Percentiles rank a stretch among this genome's conserved stretches.
Evolutionary conservation across 1,140 invertebrate species (phyloP).

Genomic region (Scaptomyza graminum): DNA sequence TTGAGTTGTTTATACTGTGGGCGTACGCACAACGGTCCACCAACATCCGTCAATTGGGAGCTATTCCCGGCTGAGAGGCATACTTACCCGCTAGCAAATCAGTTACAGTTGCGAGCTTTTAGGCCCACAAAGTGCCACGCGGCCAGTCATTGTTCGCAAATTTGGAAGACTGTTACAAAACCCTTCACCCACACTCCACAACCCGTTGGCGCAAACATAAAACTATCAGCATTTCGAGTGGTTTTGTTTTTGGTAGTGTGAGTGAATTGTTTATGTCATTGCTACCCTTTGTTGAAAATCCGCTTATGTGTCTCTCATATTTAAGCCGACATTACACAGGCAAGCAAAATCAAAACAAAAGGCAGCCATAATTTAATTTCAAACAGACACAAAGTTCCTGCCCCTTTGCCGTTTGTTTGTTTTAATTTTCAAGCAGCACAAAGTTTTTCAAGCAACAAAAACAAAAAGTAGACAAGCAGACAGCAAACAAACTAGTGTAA

Average conservation of each 20-base stretch:
- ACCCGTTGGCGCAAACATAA: slow-evolving; percentile 58
- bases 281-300: slow-evolving; percentile 66
- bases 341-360: slow-evolving; percentile 63
- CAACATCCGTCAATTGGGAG: slow-evolving; percentile 36
- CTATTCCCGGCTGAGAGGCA: slow-evolving; percentile 19
- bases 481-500: slow-evolving; percentile 70
- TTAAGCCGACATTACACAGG: slow-evolving; percentile 67
- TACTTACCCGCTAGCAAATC: slow-evolving; percentile 66
- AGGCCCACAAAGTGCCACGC: slow-evolving; percentile 63
- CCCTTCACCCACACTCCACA: slow-evolving; percentile 1
- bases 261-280: slow-evolving; percentile 61
- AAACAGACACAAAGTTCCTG: slow-evolving; percentile 4
- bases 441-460: slow-evolving; percentile 22
- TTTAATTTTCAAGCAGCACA: slow-evolving; percentile 10
- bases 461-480: slow-evolving; percentile 24
- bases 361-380: slow-evolving; percentile 54
- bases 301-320: slow-evolving; percentile 60
- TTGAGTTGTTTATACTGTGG: slow-evolving; percentile 83
- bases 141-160: slow-evolving; percentile 68
- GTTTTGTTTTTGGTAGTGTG: slow-evolving; percentile 16
- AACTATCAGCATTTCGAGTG: slow-evolving; percentile 70
- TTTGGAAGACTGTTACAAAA: slow-evolving; percentile 61
- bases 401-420: slow-evolving; percentile 19
- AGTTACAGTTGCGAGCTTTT: slow-evolving; percentile 55
- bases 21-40: slow-evolving; percentile 43